phyloP scores from a whole-genome alignment of 2,797 vertebrate genomes.

The Babyrousa celebensis region DNA sequence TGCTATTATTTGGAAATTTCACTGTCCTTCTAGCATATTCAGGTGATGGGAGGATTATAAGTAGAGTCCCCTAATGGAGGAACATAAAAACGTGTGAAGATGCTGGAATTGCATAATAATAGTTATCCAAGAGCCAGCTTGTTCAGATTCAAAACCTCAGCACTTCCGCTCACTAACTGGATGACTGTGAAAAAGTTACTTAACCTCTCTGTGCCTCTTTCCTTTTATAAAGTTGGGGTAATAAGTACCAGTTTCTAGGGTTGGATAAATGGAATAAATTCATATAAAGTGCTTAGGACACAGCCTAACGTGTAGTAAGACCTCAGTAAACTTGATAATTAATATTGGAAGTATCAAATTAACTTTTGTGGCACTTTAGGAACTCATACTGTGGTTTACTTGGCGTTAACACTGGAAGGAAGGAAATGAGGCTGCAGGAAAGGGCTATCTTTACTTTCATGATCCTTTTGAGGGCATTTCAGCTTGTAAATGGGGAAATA shows the following conservation, averaged over 20 bases:
- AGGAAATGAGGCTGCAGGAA: background rate
- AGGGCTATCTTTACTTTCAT: background rate
- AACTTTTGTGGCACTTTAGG: slow-evolving; percentile 31
- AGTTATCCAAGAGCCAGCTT: background rate
- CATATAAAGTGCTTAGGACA: background rate
- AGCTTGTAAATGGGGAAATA: slow-evolving; percentile 5
- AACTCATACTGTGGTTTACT: slow-evolving; percentile 8
- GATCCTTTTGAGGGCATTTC: background rate
- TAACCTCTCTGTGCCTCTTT: background rate
- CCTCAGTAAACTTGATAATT: background rate
- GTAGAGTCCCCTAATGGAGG: background rate
- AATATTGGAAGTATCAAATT: background rate
- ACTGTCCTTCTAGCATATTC: background rate
- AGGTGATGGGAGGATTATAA: background rate
- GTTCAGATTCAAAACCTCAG: background rate
- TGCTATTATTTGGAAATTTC: background rate
- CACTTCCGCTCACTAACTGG: background rate
- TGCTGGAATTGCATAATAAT: background rate
- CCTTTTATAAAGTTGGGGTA: background rate
- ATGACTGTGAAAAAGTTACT: background rate
- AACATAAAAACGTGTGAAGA: background rate
- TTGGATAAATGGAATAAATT: background rate
- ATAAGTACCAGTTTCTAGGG: background rate
- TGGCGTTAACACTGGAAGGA: background rate
- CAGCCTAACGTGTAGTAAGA: background rate